Evolutionary conservation across 2,113 vertebrate species (phyloP), one percentile per base, ranked within the genome.

Genomic region (Crotalus horridus): DNA sequence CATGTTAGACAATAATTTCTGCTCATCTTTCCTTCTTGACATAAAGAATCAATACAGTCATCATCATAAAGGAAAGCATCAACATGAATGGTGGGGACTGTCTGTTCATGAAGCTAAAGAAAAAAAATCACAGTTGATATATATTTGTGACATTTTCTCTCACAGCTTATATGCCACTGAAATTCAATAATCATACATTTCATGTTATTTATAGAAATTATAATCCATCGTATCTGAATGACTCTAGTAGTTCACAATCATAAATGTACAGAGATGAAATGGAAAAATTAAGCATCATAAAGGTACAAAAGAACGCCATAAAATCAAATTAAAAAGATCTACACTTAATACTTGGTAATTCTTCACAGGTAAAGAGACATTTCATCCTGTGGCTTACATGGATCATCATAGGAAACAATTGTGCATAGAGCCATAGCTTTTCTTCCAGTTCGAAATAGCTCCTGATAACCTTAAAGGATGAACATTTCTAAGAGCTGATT

Each of bases 61-160:
- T 99, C 99, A 93, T 99, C 98, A 95, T 99, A 99, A 96, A 99
- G 98, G 97, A 99, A 99, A 61, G 98, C 96, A 96, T 99, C 99
- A 89, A 99, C 97, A 39, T 99, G 99, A 94, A 98, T 96, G 46
- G 98, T 98, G 3, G 98, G 98, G 33, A 96, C 95, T 39, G 97
- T 91, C 89, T 97, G 97, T 93, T 97, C 97, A 88, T 96, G 97
- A 92, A 99, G 98, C 99, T 99, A 96, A 94, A 94, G 96, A 96
- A 88, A 94, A 74, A 92, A 95, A n/a, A 86, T 26, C 33, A 17
- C 85, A 54, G 21, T 53, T 17, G 61, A 53, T 24, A 89, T 86
- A 17, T 8, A 53, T 85, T 81, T 85, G 21, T 51, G 86, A 33
- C 9, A 86, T 86, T 91, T 91, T 51, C 9, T 1, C 26, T 55